Percentiles rank a stretch among this genome's conserved stretches.
Evolutionary conservation across 2,888 invertebrate species (phyloP).

Genomic region (Chloroclystis v-ata): DNA sequence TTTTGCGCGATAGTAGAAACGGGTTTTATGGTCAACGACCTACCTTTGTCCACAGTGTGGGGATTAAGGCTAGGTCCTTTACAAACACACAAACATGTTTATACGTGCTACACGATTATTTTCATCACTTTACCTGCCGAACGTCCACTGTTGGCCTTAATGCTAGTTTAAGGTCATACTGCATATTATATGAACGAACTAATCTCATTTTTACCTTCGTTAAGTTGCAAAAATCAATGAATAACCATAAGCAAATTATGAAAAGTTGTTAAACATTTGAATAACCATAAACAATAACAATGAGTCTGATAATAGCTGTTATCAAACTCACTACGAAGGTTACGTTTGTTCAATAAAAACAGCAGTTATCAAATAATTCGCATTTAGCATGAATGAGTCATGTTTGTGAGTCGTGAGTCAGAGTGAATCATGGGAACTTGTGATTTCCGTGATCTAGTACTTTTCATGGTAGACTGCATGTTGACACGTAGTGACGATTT

Average conservation of each 20-base stretch:
- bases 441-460: slow-evolving; percentile 21
- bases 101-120: no score
- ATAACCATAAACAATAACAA: neutral
- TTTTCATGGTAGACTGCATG: slow-evolving; percentile 28
- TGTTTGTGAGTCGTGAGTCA: slow-evolving; percentile 27
- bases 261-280: no score
- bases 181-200: no score
- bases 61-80: slow-evolving; percentile 29
- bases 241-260: no score
- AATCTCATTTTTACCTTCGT: no score
- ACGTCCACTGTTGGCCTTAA: no score
- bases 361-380: slow-evolving; percentile 46
- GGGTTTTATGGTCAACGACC: slow-evolving; percentile 59
- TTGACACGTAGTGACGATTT: slow-evolving; percentile 9
- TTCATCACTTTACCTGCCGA: no score
- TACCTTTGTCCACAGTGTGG: slow-evolving; percentile 69
- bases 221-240: no score
- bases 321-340: slow-evolving; percentile 31
- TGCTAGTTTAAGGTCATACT: no score
- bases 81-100: slow-evolving; percentile 11
- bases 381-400: slow-evolving; percentile 47
- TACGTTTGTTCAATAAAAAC: slow-evolving; percentile 32
- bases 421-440: slow-evolving; percentile 28
- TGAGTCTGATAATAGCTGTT: neutral
- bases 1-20: slow-evolving; percentile 40